These are phyloP conservation scores for Lota lota DNA, from an alignment of 2,113 vertebrate species.

Conservation along the genomic window DNA sequence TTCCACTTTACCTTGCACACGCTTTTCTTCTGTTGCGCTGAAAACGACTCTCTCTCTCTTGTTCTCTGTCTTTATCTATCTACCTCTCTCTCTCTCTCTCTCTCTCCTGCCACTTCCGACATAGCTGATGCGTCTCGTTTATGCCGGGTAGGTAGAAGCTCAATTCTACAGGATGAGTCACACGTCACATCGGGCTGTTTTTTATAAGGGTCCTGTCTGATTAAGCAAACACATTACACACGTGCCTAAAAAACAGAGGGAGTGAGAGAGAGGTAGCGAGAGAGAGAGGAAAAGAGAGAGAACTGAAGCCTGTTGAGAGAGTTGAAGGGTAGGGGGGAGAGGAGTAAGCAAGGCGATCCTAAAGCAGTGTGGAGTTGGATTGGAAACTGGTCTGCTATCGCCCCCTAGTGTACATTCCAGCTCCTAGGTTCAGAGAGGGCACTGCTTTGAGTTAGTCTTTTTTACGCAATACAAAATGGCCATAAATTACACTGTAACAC, in stretches of 20 bases:
- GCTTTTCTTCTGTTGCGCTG: neutral
- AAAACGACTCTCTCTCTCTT: no score
- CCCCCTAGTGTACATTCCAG: slow-evolving; percentile 63
- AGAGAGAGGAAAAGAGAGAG: neutral
- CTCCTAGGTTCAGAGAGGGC: slow-evolving; percentile 3
- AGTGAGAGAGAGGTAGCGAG: neutral
- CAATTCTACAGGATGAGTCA: slow-evolving; percentile 22
- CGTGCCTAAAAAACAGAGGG: slow-evolving; percentile 12
- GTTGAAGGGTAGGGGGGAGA: neutral
- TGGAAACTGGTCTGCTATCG: slow-evolving; percentile 58
- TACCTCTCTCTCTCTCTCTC: neutral
- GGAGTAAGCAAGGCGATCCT: slow-evolving; percentile 12
- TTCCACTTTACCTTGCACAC: neutral
- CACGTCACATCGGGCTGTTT: slow-evolving; percentile 14
- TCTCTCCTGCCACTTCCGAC: slow-evolving; percentile 3
- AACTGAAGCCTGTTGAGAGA: no score
- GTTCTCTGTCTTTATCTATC: slow-evolving; percentile 4
- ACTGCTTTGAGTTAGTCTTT: slow-evolving; percentile 58
- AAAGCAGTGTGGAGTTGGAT: neutral
- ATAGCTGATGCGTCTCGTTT: neutral
- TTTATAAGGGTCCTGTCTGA: slow-evolving; percentile 36
- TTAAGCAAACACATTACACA: slow-evolving; percentile 28
- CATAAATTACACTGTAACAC: slow-evolving; percentile 60
- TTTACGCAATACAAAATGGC: slow-evolving; percentile 60
- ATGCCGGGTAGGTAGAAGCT: neutral